Evolutionary conservation across 2,888 invertebrate species (phyloP), one percentile per base, ranked within the genome.

Genomic region (Didymodactylos carnosus): DNA sequence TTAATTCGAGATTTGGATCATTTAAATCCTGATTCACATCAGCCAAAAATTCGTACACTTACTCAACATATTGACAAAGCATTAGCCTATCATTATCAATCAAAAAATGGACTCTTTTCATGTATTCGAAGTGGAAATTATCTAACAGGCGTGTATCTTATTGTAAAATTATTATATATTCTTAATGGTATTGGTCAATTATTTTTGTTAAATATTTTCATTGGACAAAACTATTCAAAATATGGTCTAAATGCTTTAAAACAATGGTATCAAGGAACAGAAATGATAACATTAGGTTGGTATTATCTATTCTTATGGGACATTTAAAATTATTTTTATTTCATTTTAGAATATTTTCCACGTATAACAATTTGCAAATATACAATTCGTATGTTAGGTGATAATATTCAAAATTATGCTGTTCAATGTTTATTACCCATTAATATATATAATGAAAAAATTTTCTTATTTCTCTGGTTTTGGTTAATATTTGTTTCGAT

Each of bases 361-460:
- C 13, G 69, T 16, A 69, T 73, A 16, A 73, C 73, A 10, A 73
- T 73, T 49, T 73, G 73, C 25, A 69, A 73, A 23, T 73, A 69
- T 69, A 51, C 41, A 10, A 69, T 73, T 16, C 25, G 73, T 8
- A 69, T 43, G 25, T 39, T 73, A 1, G 73, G 73, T 16, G 73
- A 73, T 14, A 69, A 73, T 27, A 73, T 41, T 16, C 73, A 69
- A 23, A 35, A 43, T n/a, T n/a, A n/a, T n/a, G n/a, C n/a, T n/a
- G n/a, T n/a, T n/a, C n/a, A n/a, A n/a, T n/a, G n/a, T n/a, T n/a
- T n/a, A n/a, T n/a, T n/a, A n/a, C n/a, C n/a, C n/a, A n/a, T n/a
- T n/a, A n/a, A n/a, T n/a, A n/a, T n/a, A n/a, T n/a, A n/a, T n/a
- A n/a, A n/a, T n/a, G n/a, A n/a, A n/a, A n/a, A n/a, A n/a, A n/a